phyloP scores from a whole-genome alignment of 2,888 invertebrate genomes.

The Parnassius mnemosyne region DNA sequence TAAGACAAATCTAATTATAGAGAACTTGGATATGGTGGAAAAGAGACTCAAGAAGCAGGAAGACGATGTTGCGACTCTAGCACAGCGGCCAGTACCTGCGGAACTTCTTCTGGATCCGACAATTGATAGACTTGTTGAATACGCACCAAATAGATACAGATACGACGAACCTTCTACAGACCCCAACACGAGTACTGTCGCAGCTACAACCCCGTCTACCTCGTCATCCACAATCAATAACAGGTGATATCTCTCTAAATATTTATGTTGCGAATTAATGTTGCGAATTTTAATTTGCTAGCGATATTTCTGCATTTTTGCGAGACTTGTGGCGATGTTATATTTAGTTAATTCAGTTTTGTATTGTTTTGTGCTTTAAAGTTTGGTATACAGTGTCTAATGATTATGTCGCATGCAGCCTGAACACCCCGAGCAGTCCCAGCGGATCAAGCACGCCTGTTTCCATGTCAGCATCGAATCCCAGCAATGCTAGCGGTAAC shows the following conservation, averaged over 20 bases:
- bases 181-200: slow-evolving; percentile 60
- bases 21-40: slow-evolving; percentile 92
- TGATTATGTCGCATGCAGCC: slow-evolving; percentile 67
- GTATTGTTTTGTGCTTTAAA: slow-evolving; percentile 11
- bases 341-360: slow-evolving; percentile 19
- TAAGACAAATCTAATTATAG: slow-evolving; percentile 92
- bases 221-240: slow-evolving; percentile 45
- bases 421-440: slow-evolving; percentile 48
- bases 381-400: slow-evolving; percentile 44
- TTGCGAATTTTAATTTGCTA: slow-evolving; percentile 44
- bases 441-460: slow-evolving; percentile 43
- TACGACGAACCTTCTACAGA: slow-evolving; percentile 65
- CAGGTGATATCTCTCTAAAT: slow-evolving; percentile 69
- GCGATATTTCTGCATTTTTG: slow-evolving; percentile 37
- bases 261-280: slow-evolving; percentile 31
- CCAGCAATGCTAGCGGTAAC: slow-evolving; percentile 50
- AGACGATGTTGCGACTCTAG: slow-evolving; percentile 88
- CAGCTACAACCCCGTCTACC: slow-evolving; percentile 55
- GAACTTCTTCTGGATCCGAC: slow-evolving; percentile 87
- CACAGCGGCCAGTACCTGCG: slow-evolving; percentile 86
- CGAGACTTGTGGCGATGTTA: slow-evolving; percentile 36
- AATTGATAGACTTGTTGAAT: slow-evolving; percentile 89
- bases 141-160: slow-evolving; percentile 85
- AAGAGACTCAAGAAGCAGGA: slow-evolving; percentile 91
- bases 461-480: slow-evolving; percentile 58